A percentile compares a stretch with the other conserved stretches of the same genome.
phyloP scores from a whole-genome alignment of 2,888 invertebrate genomes.

The Hypena proboscidalis region DNA sequence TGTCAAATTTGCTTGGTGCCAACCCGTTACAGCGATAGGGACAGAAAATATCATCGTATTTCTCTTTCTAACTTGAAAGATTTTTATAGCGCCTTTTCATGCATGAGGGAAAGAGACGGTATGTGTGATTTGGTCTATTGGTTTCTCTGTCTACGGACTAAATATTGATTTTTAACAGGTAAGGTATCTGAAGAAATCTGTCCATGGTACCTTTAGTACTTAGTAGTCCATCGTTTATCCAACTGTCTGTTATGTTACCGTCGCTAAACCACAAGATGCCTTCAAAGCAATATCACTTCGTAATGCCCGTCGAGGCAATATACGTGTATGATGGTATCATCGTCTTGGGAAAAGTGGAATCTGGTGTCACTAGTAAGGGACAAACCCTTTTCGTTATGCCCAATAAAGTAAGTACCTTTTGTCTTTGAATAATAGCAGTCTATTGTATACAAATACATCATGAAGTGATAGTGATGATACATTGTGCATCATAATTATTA shows the following conservation, averaged over 20 bases:
- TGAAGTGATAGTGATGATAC: background rate
- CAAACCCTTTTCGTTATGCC: slow-evolving; percentile 98
- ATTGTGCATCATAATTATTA: background rate
- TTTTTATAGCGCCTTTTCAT: no score
- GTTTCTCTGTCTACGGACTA: no score
- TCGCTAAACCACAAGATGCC: slow-evolving; percentile 95
- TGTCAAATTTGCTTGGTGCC: no score
- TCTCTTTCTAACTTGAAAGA: no score
- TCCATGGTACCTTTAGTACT: slow-evolving; percentile 96
- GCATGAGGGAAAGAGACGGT: no score
- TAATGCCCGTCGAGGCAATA: slow-evolving; percentile 99
- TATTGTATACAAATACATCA: background rate
- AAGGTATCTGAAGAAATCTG: slow-evolving; percentile 90
- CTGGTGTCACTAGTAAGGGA: slow-evolving; percentile 96
- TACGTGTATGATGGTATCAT: slow-evolving; percentile 99
- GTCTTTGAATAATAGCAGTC: background rate
- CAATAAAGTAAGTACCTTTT: slow-evolving; percentile 92
- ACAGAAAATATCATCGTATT: no score
- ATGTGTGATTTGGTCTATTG: no score
- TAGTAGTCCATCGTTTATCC: slow-evolving; percentile 97
- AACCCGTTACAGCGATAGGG: no score
- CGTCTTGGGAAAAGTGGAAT: slow-evolving; percentile 99
- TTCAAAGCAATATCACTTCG: slow-evolving; percentile 98
- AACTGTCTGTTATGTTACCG: slow-evolving; percentile 97
- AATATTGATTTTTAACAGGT: slow-evolving; percentile 64